Conservation (phyloP, 2,113 vertebrate genomes). For the Trematocara zebra region DNA sequence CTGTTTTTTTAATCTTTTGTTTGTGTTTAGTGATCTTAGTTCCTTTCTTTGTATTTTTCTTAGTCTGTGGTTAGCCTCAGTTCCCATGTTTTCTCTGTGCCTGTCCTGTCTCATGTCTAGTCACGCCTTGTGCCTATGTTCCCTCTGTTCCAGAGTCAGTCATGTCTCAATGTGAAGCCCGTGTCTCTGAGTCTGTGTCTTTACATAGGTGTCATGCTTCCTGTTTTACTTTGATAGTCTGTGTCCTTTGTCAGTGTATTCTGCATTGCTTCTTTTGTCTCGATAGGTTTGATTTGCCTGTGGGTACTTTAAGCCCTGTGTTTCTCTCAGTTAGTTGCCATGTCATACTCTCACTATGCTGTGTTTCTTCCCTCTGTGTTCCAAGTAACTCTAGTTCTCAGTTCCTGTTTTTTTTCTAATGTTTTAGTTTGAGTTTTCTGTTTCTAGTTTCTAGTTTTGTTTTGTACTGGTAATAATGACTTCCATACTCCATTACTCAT, state of each 20-base stretch:
- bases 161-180: not conserved
- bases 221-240: not conserved
- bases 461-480: not conserved
- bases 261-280: not conserved
- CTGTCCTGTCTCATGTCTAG: not conserved
- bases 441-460: not conserved
- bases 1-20: rapidly evolving
- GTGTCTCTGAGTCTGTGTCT: not conserved
- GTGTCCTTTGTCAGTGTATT: not conserved
- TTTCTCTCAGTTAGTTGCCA: not conserved
- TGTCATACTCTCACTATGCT: not conserved
- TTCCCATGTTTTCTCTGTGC: not conserved
- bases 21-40: not conserved
- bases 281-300: rapidly evolving
- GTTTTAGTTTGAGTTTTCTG: not conserved
- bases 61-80: not conserved
- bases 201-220: not conserved
- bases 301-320: not conserved
- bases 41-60: not conserved
- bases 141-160: not conserved
- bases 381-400: not conserved
- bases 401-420: not conserved
- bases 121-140: not conserved
- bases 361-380: not conserved
- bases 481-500: rapidly evolving